These are phyloP conservation scores for Ormyrus thymus DNA, from an alignment of 2,888 invertebrate genomes.

Conservation along the genomic window DNA sequence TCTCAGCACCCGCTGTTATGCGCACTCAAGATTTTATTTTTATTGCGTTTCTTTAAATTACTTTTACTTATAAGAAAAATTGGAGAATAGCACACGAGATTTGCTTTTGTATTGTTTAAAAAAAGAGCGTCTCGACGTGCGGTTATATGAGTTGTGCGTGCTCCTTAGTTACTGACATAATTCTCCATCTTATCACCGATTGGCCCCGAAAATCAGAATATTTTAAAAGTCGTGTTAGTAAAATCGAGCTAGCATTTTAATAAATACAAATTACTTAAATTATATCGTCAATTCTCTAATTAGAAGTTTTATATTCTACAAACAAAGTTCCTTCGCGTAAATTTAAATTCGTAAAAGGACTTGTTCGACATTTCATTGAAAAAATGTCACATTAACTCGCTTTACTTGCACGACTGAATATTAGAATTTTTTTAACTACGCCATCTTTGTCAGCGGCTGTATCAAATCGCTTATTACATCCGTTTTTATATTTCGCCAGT, in stretches of 20 bases:
- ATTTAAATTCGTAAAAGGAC: no score
- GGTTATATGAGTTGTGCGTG: constrained; percentile 54
- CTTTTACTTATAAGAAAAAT: constrained; percentile 1
- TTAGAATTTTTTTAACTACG: constrained; percentile 40
- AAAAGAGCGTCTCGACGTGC: constrained; percentile 53
- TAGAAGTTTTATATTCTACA: no score
- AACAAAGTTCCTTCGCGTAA: no score
- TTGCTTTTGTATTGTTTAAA: constrained; percentile 12
- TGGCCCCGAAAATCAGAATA: constrained; percentile 71
- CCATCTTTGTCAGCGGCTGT: constrained; percentile 5
- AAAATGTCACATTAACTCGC: constrained; percentile 9
- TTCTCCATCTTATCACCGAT: constrained; percentile 62
- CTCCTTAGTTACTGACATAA: constrained; percentile 50
- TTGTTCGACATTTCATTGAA: no score
- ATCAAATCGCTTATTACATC: not conserved
- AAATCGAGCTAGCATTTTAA: constrained; percentile 41
- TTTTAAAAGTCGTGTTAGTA: constrained; percentile 56
- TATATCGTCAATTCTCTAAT: not conserved
- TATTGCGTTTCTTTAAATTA: not conserved
- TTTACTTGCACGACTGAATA: constrained; percentile 32
- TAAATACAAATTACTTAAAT: not conserved
- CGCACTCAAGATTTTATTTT: constrained; percentile 7
- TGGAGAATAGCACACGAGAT: constrained; percentile 18
- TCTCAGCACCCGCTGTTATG: not conserved
- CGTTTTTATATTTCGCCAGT: constrained; percentile 8